Evolutionary conservation across 2,113 vertebrate genomes (phyloP), one percentile per base, ranked within the genome.

Genomic region (Channa maculata): DNA sequence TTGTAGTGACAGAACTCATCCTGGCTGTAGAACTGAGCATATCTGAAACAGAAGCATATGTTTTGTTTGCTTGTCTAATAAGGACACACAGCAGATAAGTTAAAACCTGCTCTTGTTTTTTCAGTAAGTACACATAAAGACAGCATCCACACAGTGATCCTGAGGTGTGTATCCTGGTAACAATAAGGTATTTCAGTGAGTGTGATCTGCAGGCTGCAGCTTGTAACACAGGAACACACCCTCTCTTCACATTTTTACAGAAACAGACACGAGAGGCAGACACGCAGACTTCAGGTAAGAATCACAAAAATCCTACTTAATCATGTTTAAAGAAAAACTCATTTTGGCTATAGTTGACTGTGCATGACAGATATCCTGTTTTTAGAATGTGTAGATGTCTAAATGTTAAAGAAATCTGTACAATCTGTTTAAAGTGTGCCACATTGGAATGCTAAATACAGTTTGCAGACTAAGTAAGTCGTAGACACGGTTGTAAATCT

Each of bases 1-100:
- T 99, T 99, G 88, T 99, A 99, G 85, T 96, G 97, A 82, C 97
- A 98, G 90, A 99, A 99, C 50, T 97, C 96, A 33, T 96, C 93
- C 77, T 95, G 93, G 45, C 88, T 77, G 77, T 97, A 98, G 93
- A 99, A 99, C 77, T 99, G 97, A 8, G 96, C 96, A 68, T 97
- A 98, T 73, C 98, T 99, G 89, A 7, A 94, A 75, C 38, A 76
- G 10, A 51, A 10, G 24, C 24, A 24, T 24, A 24, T 24, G 5
- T 49, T n/a, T 6, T 3, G 38, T 8, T 45, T 15, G 36, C 6
- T 43, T 62, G 39, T 39, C 15, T 4, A 43, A 46, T 7, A 50
- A 24, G 12, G 3, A 1, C 15, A 37, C 55, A 4, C 79, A 72
- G 24, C 24, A 24, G 24, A 24, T 24, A 24, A 48, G 74, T 34